Conservation (phyloP, 2,113 vertebrate species). For the Climacteris rufus region DNA sequence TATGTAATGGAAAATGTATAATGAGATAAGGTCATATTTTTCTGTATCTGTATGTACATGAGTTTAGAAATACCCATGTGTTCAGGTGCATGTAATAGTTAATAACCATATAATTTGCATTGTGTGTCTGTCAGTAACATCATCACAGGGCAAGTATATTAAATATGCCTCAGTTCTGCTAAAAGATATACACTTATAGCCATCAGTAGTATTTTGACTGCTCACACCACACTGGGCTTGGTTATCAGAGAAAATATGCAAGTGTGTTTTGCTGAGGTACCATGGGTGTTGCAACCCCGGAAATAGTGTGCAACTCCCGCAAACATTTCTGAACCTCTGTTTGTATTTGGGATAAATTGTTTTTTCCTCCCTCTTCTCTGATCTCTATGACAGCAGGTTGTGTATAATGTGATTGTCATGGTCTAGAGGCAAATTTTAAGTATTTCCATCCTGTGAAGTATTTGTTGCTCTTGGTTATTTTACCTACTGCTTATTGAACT, state of each 20-base stretch:
- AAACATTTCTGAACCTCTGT: neutral
- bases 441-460: neutral
- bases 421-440: neutral
- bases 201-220: neutral
- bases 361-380: neutral
- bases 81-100: neutral
- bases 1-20: neutral
- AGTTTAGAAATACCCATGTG: neutral
- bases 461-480: neutral
- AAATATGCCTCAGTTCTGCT: neutral
- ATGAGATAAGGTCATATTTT: neutral
- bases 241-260: neutral
- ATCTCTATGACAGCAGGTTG: neutral
- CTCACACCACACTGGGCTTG: neutral
- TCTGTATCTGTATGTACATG: neutral
- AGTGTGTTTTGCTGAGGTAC: neutral
- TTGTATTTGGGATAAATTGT: neutral
- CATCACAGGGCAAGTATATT: neutral
- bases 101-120: neutral
- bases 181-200: neutral
- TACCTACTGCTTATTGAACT: neutral
- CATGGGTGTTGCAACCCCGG: neutral
- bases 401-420: accelerated
- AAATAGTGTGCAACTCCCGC: neutral
- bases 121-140: neutral